Conservation (phyloP, 1,140 invertebrate genomes). For the Lysiphlebus fabarum region DNA sequence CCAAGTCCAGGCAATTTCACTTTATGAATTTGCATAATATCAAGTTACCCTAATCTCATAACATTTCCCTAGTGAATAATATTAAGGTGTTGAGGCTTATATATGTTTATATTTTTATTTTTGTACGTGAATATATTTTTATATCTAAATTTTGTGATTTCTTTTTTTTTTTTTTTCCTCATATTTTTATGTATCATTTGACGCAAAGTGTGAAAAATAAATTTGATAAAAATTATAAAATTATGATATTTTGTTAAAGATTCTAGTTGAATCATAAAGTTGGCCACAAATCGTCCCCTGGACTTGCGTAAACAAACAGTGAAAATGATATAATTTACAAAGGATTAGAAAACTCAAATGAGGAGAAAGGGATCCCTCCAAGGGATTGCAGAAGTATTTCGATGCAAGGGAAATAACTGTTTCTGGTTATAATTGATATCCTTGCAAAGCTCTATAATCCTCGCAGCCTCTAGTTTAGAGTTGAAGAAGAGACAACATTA, state of each 20-base stretch:
- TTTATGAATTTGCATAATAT: conserved; percentile 44
- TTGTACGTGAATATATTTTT: too few species aligned
- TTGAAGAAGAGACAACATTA: conserved; percentile 33
- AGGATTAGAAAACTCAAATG: conserved; percentile 29
- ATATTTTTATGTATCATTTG: too few species aligned
- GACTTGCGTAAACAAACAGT: conserved; percentile 33
- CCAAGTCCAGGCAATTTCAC: conserved; percentile 36
- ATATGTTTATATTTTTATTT: too few species aligned
- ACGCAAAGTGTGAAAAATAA: too few species aligned
- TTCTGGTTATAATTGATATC: conserved; percentile 58
- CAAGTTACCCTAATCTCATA: conserved; percentile 21
- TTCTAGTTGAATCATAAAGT: conserved; percentile 1
- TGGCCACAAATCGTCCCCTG: conserved; percentile 18
- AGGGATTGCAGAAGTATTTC: conserved; percentile 23
- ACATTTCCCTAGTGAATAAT: conserved; percentile 3
- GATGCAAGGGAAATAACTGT: conserved; percentile 46
- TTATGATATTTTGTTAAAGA: not conserved
- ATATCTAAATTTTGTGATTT: too few species aligned
- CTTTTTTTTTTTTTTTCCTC: too few species aligned
- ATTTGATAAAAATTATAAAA: too few species aligned
- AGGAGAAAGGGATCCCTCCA: conserved; percentile 18
- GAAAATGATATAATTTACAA: conserved; percentile 35
- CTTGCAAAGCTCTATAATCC: conserved; percentile 56
- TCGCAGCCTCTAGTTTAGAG: conserved; percentile 39
- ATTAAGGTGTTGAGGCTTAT: conserved; percentile 33